phyloP scores from a whole-genome alignment of 2,797 vertebrate genomes.

The Enteromius treurensis region DNA sequence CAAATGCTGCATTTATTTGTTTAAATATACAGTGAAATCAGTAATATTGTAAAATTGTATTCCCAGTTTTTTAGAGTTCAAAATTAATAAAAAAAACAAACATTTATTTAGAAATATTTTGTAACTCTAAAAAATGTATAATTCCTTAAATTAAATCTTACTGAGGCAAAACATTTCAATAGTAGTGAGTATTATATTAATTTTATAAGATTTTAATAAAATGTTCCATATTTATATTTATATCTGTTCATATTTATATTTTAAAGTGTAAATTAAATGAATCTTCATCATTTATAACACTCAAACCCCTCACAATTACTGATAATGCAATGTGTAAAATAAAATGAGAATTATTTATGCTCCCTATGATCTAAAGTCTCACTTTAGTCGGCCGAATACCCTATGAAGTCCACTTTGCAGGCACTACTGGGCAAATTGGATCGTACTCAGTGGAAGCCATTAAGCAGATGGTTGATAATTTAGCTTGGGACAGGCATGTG shows the following conservation, averaged over 20 bases:
- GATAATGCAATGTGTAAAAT: not conserved
- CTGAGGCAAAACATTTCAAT: not conserved
- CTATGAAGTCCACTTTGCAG: not conserved
- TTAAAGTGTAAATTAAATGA: not conserved
- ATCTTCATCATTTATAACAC: too few relatives aligned
- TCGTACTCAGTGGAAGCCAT: conserved; percentile 27
- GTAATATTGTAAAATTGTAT: not conserved
- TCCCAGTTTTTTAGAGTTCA: not conserved
- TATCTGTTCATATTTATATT: not conserved
- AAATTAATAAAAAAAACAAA: too few relatives aligned
- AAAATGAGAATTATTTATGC: not conserved
- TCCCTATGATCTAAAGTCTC: not conserved
- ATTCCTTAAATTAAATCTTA: not conserved
- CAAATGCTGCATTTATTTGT: not conserved
- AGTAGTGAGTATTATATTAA: not conserved
- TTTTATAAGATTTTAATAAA: not conserved
- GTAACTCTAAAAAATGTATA: not conserved
- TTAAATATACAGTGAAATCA: not conserved
- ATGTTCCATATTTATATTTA: not conserved
- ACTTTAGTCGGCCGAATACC: not conserved
- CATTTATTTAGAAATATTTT: not conserved
- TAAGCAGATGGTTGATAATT: conserved; percentile 55
- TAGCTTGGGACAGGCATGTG: conserved; percentile 26
- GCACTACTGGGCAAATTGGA: not conserved
- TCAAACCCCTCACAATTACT: not conserved